Evolutionary conservation across 2,888 invertebrate genomes (phyloP), one percentile per base, ranked within the genome.

Genomic region (Sacculina carcini): DNA sequence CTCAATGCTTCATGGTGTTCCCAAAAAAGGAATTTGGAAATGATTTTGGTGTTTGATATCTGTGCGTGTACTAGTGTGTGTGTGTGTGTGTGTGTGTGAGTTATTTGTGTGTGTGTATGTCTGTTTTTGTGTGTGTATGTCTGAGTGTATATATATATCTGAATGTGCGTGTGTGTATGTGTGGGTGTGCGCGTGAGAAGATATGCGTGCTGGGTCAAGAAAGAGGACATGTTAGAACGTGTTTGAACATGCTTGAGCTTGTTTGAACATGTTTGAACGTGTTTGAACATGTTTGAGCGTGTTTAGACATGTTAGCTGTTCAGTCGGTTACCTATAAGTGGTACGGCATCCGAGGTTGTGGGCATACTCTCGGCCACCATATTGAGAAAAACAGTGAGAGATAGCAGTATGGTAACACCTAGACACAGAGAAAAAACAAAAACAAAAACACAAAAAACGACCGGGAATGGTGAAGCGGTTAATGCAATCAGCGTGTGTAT

Each of bases 311-410:
- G 34, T 34, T 34, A 24, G 32, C 36, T 42, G 28, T 36, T 52
- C 40, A 14, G 44, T 52, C 52, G 54, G 54, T 77, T 83, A 87
- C 94, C 94, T 82, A 96, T 90, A 76, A 96, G 76, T 73, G 96
- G 94, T 74, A 96, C 90, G 72, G 94, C 92, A 74, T 94, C 94
- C 72, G 94, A 94, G 72, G 94, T 94, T 77, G 87, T 90, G 71
- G 94, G 94, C 81, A 94, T 85, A 73, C 92, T 90, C 79, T 94
- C 92, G 64, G 92, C 90, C 72, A 96, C 92, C 76, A 94, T 82
- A 76, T 94, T 87, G 76, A 94, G 84, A 78, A 96, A 96, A 76
- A 96, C 92, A 75, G 92, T 94, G 77, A 96, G 82, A 72, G 94
- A 94, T 70, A 96, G 86, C 73, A 92, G 83, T 74, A 92, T 90